Base-by-base conservation (phyloP, 2,797 vertebrate species). In the Odontamblyopus rebecca region DNA sequence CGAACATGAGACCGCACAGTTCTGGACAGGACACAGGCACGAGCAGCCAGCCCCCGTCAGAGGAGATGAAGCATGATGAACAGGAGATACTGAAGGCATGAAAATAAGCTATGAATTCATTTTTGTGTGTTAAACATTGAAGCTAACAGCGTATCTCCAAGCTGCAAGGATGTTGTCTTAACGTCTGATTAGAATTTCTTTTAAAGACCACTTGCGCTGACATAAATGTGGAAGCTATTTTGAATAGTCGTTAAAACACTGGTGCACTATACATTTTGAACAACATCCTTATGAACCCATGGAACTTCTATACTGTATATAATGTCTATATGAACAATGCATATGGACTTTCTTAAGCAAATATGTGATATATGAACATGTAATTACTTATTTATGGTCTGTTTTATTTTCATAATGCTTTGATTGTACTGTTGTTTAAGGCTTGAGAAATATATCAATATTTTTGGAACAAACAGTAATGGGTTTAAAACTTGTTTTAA, bases 41-140 rank as follows among this genome's bases (percentile, higher is more conserved):
- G 15, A 61, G 61, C 80, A 94, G 91, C 57, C 86, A 88, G 68
- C 87, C 70, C 2, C 82, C 85, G 4, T 89, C 90, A 3, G 93
- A 94, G 12, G 93, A 95, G 64, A 80, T 65, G 11, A 91, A 90
- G 69, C 79, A 65, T 1, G 88, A 91, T 11, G 83, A 89, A 7
- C 23, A 84, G 76, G 85, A 78, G 64, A 82, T 89, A 60, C 84
- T 92, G 9, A 82, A 88, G 69, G 86, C 81, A 62, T 94, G 85
- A 93, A 66, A 6, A 41, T 16, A 7, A n/a, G 13, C 61, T 54
- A 5, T 27, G n/a, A 65, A 30, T 26, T 27, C 27, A 61, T 27
- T 62, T 11, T 0, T 65, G 60, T 71, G 72, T 53, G 54, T 0
- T 5, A 27, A 32, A 67, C 63, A 83, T 48, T 68, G 71, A 65